Base-by-base conservation (phyloP, 2,797 vertebrate species). In the Threskiornis aethiopicus region DNA sequence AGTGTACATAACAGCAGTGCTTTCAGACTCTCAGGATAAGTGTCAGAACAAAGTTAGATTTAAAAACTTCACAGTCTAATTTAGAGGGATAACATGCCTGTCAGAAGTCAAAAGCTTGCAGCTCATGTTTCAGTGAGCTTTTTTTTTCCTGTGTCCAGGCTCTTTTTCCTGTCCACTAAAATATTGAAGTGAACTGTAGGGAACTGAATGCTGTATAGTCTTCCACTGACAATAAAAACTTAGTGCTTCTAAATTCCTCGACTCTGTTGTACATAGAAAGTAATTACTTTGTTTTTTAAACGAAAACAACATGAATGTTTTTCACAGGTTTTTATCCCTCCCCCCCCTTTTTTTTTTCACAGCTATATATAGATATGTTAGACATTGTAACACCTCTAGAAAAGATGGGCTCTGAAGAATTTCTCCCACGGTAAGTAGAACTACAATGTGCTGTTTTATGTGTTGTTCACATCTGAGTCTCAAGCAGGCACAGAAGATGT, bases 301-400 rank as follows among this genome's bases (percentile, higher is more conserved):
- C 2, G 7, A 64, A 83, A 80, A 33, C 33, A 39, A 19, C 3
- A 1, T 71, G 1, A 39, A 33, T 42, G 6, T 58, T 87, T 87
- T 85, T 79, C 37, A 71, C 10, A 31, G 22, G 1, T 44, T 90
- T 87, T 78, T 37, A 22, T 35, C 64, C 18, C 39, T n/a, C 39
- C 39, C 41, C 41, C 13, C 37, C 37, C 10, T 78, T 37, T 22
- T 35, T 66, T 19, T 82, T 71, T 72, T 86, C 89, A 58, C 96
- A 99, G 99, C 98, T 99, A n/a, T 99, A 99, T 97, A 98, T 99
- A 46, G 99, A 99, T 96, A 98, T 98, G 66, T 94, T 99, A 24
- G 99, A 99, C 94, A 97, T 99, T 57, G 98, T 99, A 22, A 95
- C 96, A 81, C 98, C 98, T 58, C 98, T 99, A 70, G 98, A 99